Evolutionary conservation across 2,888 invertebrate genomes (phyloP), one percentile per base, ranked within the genome.

Genomic region (Conchocele bisecta): DNA sequence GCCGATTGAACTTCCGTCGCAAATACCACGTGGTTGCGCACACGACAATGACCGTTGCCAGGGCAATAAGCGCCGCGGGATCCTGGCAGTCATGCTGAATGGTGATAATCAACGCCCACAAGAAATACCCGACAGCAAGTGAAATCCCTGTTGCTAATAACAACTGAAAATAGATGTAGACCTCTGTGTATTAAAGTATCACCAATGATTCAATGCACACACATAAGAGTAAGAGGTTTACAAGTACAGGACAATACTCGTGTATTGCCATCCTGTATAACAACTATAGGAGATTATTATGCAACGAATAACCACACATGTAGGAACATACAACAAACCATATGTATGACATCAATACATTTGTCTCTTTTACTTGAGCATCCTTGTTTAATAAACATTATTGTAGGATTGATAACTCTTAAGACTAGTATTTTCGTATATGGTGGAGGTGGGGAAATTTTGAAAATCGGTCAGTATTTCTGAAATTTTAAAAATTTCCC

Each of bases 51-150:
- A 72, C 53, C 24, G 59, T 54, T 13, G 82, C 82, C n/a, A 86
- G 33, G 33, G 60, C 67, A 37, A 86, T 75, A 26, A 86, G 72
- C 0, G 85, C 80, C 7, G 59, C 56, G 0, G 81, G 66, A 48
- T 79, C 71, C 42, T 70, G 60, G 31, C 81, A 77, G 9, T 70
- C 44, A n/a, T 73, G 28, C 1, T 61, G 44, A 7, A 39, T 50
- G 42, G 60, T 50, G n/a, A 83, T 41, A 13, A 83, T 74, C 46
- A 85, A 24, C 2, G 86, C 83, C 57, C 67, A 59, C 9, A 78
- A 50, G 42, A 86, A 83, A 67, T 83, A 86, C 1, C 63, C 81
- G 3, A 79, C 11, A 59, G 65, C 56, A 24, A 37, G 20, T 2
- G 35, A 9, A 15, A 41, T 33, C 5, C 29, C 48, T 1, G 17